Percentiles rank a stretch among this genome's conserved stretches.
These are phyloP conservation scores for Amblyteles armatorius DNA, from an alignment of 2,888 invertebrate species.

Conservation along the genomic window DNA sequence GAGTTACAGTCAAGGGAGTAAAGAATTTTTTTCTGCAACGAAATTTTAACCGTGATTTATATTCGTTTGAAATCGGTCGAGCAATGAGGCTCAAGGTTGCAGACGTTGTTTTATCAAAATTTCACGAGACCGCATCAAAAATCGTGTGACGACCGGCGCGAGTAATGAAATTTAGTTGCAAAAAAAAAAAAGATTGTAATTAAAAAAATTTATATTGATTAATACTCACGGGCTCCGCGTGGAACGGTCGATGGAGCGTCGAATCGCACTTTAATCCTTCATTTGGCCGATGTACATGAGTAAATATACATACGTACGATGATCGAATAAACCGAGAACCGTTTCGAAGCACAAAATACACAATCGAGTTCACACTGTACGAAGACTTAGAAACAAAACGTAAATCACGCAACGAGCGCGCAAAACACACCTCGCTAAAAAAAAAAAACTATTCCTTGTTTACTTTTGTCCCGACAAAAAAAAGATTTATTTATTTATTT, in stretches of 20 bases:
- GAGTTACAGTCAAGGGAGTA: not conserved
- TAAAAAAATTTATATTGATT: not conserved
- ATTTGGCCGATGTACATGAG: slow-evolving; percentile 23
- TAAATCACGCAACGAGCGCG: slow-evolving; percentile 28
- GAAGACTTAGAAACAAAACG: slow-evolving; percentile 18
- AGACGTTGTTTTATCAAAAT: not conserved
- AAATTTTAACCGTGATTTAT: not conserved
- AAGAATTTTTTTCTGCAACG: not conserved
- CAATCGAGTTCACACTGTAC: slow-evolving; percentile 35
- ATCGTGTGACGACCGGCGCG: not conserved
- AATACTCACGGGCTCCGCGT: slow-evolving; percentile 53
- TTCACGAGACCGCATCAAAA: not conserved
- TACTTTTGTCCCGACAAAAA: not conserved
- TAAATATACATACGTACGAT: slow-evolving; percentile 10
- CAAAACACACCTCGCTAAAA: slow-evolving; percentile 38
- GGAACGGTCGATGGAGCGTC: slow-evolving; percentile 43
- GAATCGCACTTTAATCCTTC: slow-evolving; percentile 67
- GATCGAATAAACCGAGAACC: slow-evolving; percentile 33
- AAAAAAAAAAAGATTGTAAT: not conserved
- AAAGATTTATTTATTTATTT: not conserved
- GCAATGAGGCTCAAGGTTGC: not conserved
- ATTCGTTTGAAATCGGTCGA: not conserved
- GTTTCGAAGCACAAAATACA: slow-evolving; percentile 47
- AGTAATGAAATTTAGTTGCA: not conserved
- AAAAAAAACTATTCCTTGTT: slow-evolving; percentile 31